Conservation (phyloP, 2,797 vertebrate species). For the Gymnopithys bicolor region DNA sequence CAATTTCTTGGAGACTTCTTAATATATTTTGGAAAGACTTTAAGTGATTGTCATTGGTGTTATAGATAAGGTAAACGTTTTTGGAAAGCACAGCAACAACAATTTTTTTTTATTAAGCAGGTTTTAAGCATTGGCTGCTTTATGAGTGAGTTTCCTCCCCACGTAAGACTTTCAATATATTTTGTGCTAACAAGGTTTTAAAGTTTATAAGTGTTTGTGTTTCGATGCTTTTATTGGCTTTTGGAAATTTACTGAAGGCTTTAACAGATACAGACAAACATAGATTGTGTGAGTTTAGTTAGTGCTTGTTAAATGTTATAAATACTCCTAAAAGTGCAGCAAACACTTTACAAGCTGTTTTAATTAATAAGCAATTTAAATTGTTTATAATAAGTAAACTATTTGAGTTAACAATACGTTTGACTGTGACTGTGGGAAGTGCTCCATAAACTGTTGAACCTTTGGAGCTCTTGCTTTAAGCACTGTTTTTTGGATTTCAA, state of each 20-base stretch:
- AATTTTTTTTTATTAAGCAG: neutral
- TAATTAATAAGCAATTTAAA: conserved; percentile 19
- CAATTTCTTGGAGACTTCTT: neutral
- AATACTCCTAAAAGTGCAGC: neutral
- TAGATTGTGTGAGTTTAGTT: neutral
- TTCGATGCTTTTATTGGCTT: neutral
- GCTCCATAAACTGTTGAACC: neutral
- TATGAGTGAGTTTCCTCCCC: neutral
- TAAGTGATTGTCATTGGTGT: neutral
- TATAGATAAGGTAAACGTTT: neutral
- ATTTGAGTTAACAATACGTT: conserved; percentile 1
- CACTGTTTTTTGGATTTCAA: neutral
- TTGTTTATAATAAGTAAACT: conserved; percentile 15
- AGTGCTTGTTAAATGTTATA: conserved; percentile 19
- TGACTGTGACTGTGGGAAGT: neutral
- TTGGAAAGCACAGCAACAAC: neutral
- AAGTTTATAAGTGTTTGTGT: neutral
- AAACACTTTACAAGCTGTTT: neutral
- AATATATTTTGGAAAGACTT: neutral
- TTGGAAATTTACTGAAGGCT: neutral
- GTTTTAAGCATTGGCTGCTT: neutral
- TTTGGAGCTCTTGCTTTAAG: neutral
- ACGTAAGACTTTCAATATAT: neutral
- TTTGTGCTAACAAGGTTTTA: conserved; percentile 4
- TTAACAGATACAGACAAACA: neutral